These are phyloP conservation scores for Peromyscus melanophrys DNA, from an alignment of 2,797 vertebrate genomes.

Conservation along the genomic window DNA sequence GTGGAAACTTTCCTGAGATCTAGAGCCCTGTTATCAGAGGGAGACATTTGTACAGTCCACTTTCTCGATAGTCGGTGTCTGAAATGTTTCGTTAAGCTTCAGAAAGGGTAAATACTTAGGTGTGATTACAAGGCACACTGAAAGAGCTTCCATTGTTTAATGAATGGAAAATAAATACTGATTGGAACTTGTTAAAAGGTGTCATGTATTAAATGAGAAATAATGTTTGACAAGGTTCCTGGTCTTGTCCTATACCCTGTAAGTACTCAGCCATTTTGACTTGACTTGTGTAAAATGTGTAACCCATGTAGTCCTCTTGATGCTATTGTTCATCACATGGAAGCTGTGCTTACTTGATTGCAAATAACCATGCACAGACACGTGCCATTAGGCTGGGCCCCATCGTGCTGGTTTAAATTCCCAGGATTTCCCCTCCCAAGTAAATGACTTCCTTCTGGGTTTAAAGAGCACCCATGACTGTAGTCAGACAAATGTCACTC, in stretches of 20 bases:
- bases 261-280: constrained; percentile 21
- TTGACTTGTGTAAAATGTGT: constrained; percentile 16
- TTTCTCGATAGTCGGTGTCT: constrained; percentile 71
- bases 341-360: constrained; percentile 28
- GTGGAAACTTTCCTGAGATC: constrained; percentile 68
- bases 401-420: background rate
- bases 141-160: constrained; percentile 69
- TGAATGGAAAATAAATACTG: constrained; percentile 80
- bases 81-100: constrained; percentile 68
- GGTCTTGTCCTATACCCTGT: background rate
- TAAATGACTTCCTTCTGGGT: constrained; percentile 65
- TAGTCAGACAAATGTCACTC: constrained; percentile 57
- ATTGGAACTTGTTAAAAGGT: constrained; percentile 68
- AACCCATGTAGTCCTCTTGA: background rate
- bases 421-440: background rate
- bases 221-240: constrained; percentile 42
- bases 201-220: constrained; percentile 22
- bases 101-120: constrained; percentile 71
- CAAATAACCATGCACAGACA: background rate
- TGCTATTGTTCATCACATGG: background rate
- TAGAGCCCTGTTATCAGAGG: constrained; percentile 71
- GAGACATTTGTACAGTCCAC: constrained; percentile 77
- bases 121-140: constrained; percentile 56
- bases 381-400: background rate
- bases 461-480: background rate